phyloP scores from a whole-genome alignment of 2,888 invertebrate genomes.

The Lepidocyrtoides sp. region DNA sequence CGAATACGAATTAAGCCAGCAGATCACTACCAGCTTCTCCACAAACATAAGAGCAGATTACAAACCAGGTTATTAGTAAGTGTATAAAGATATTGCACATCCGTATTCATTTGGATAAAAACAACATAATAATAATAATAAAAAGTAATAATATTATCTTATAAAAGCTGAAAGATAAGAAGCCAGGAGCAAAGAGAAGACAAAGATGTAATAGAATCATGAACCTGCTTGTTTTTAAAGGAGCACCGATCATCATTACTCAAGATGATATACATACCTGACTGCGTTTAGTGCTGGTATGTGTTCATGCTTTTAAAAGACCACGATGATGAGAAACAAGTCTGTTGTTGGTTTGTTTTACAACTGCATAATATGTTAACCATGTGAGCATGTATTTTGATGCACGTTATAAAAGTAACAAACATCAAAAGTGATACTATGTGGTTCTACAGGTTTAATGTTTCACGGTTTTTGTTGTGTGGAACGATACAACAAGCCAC shows the following conservation, averaged over 20 bases:
- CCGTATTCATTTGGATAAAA: conserved; percentile 52
- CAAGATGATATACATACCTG: conserved; percentile 21
- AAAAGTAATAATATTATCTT: conserved; percentile 43
- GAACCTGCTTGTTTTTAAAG: conserved; percentile 53
- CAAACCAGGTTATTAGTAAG: conserved; percentile 51
- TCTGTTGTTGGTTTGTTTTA: conserved; percentile 58
- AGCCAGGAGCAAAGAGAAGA: neutral
- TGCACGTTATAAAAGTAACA: neutral
- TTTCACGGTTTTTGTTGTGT: conserved; percentile 36
- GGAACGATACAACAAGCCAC: conserved; percentile 6
- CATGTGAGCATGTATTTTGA: neutral
- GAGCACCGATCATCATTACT: conserved; percentile 56
- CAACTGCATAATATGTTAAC: conserved; percentile 48
- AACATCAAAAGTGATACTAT: neutral
- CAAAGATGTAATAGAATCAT: conserved; percentile 53
- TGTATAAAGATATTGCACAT: conserved; percentile 31
- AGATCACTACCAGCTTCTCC: neutral
- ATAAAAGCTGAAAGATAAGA: conserved; percentile 12
- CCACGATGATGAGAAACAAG: conserved; percentile 57
- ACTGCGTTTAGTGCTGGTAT: conserved; percentile 10
- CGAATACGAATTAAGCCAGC: conserved; percentile 14
- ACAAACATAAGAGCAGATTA: neutral
- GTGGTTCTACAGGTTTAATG: conserved; percentile 42
- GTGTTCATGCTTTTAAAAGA: neutral
- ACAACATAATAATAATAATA: conserved; percentile 41